Evolutionary conservation across 2,888 invertebrate genomes (phyloP).

Genomic region (Seladonia tumulorum): DNA sequence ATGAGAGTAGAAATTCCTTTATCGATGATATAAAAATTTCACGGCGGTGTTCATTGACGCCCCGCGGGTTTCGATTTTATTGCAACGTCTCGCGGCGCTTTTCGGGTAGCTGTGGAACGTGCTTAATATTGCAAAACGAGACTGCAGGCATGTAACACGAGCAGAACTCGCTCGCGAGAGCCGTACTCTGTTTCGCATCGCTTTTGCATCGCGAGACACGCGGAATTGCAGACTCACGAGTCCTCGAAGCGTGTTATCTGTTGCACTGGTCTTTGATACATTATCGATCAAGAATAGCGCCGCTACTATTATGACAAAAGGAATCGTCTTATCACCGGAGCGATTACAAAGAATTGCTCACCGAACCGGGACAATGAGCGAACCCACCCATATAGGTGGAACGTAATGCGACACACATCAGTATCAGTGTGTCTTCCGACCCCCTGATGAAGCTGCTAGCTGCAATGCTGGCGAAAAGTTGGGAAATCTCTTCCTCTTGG

Average conservation of each 20-base stretch:
- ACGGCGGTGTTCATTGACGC: not conserved
- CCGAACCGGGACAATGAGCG: too few species aligned
- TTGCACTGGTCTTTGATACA: not conserved
- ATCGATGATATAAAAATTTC: not conserved
- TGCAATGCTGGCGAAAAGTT: too few species aligned
- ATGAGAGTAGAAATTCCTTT: not conserved
- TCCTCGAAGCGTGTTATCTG: not conserved
- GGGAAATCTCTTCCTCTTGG: too few species aligned
- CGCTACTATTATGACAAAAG: not conserved
- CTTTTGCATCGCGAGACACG: not conserved
- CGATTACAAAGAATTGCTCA: too few species aligned
- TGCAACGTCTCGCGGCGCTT: not conserved
- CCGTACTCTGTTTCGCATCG: not conserved
- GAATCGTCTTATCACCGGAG: too few species aligned
- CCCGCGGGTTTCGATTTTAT: not conserved
- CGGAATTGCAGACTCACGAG: not conserved
- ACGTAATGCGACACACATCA: too few species aligned
- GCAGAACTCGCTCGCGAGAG: not conserved
- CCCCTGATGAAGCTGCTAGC: too few species aligned
- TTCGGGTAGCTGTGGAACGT: not conserved
- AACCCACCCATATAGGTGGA: too few species aligned
- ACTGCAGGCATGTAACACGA: not conserved
- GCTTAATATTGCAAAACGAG: constrained; percentile 7
- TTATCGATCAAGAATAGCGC: not conserved
- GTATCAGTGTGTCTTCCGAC: too few species aligned